These are phyloP conservation scores for Mylabris sibirica DNA, from an alignment of 2,888 invertebrate genomes.

Conservation along the genomic window DNA sequence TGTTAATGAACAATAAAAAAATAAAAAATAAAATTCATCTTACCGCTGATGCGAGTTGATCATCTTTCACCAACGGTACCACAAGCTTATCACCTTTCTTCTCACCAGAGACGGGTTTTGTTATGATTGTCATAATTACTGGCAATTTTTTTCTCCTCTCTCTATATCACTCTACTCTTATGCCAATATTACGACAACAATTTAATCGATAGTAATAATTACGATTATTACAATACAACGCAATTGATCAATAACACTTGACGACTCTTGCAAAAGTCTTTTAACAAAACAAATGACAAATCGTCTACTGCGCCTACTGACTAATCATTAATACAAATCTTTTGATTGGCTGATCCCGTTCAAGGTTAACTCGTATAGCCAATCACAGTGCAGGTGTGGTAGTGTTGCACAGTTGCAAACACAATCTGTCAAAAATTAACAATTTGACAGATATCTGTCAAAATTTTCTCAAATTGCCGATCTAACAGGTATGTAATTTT, in stretches of 20 bases:
- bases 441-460: neutral
- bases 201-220: neutral
- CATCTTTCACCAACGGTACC: constrained; percentile 70
- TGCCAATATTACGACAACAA: neutral
- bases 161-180: too few species aligned
- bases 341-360: neutral
- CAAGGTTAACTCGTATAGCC: neutral
- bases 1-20: neutral
- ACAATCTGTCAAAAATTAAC: neutral
- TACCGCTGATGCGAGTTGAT: constrained; percentile 58
- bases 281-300: constrained; percentile 29
- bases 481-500: neutral
- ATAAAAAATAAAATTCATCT: constrained; percentile 36
- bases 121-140: constrained; percentile 78
- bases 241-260: constrained; percentile 30
- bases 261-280: neutral
- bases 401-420: neutral
- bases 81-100: constrained; percentile 75
- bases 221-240: constrained; percentile 5
- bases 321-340: neutral
- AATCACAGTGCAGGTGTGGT: neutral
- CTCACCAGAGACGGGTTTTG: constrained; percentile 75
- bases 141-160: constrained; percentile 23
- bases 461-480: too few species aligned
- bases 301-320: constrained; percentile 22